These are phyloP conservation scores for Drosophila tropicalis DNA, from an alignment of 1,140 invertebrate species.

Conservation along the genomic window DNA sequence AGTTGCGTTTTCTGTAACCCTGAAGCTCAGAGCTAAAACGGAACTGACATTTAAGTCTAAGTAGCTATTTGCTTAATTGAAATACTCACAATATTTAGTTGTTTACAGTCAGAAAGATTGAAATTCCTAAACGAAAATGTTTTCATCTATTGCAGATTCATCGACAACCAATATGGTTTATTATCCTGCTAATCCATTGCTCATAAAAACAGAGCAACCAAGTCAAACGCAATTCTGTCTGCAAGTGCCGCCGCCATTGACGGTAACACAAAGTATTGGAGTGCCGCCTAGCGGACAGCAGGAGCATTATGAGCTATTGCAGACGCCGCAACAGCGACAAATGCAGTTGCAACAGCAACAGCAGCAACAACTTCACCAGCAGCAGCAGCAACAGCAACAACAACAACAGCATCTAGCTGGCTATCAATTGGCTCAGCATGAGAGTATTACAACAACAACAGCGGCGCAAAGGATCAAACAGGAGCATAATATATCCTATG, in stretches of 20 bases:
- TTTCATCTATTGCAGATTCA: conserved; percentile 51
- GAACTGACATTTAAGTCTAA: too few relatives aligned
- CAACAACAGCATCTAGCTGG: conserved; percentile 50
- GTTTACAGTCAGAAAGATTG: not conserved
- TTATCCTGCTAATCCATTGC: conserved; percentile 76
- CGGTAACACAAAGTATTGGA: conserved; percentile 27
- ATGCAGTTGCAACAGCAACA: conserved; percentile 57
- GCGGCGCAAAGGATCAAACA: conserved; percentile 51
- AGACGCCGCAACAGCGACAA: conserved; percentile 68
- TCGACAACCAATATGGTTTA: conserved; percentile 80
- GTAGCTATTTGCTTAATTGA: too few relatives aligned
- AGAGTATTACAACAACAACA: conserved; percentile 63
- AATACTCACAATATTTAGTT: too few relatives aligned
- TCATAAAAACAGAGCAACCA: conserved; percentile 80
- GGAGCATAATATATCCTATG: conserved; percentile 34
- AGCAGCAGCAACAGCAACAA: conserved; percentile 43
- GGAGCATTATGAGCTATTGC: conserved; percentile 67
- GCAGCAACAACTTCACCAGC: conserved; percentile 28
- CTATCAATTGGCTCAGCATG: conserved; percentile 59
- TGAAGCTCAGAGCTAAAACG: too few relatives aligned
- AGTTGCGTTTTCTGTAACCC: too few relatives aligned
- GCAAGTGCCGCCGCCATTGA: conserved; percentile 49
- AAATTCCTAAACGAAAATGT: not conserved
- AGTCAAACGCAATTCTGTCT: conserved; percentile 74
- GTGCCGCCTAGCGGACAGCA: conserved; percentile 50